Conservation (phyloP, 2,113 vertebrate genomes). For the Ailuropoda melanoleuca region DNA sequence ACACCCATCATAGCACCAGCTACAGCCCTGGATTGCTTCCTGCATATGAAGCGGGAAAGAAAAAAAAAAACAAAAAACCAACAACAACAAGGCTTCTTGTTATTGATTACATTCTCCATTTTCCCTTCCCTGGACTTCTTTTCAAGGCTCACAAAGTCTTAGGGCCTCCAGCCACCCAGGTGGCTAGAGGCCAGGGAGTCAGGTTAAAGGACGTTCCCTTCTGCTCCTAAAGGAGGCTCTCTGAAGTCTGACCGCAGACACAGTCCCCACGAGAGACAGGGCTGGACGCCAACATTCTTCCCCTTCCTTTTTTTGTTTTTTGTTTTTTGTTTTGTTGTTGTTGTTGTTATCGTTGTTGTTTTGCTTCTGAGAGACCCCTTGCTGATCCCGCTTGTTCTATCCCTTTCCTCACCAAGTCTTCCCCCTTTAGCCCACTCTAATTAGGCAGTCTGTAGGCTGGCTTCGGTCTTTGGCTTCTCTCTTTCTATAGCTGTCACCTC, state of each 20-base stretch:
- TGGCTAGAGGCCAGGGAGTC: background rate
- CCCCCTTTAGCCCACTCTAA: background rate
- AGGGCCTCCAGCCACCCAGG: slow-evolving; percentile 23
- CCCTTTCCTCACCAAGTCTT: background rate
- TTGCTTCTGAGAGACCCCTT: background rate
- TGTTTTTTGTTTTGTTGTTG: too few species aligned
- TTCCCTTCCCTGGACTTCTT: slow-evolving; percentile 12
- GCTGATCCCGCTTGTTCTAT: background rate
- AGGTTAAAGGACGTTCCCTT: background rate
- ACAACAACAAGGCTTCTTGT: slow-evolving; percentile 45
- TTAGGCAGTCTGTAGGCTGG: background rate
- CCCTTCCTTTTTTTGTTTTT: background rate
- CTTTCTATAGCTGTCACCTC: background rate
- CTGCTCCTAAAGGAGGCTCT: background rate
- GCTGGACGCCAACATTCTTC: background rate
- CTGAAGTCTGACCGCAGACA: background rate
- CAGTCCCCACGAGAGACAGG: background rate
- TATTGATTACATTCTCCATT: slow-evolving; percentile 57
- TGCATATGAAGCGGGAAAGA: slow-evolving; percentile 62
- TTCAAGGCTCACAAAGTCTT: slow-evolving; percentile 52
- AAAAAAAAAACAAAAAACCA: slow-evolving; percentile 49
- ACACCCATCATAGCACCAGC: slow-evolving; percentile 77
- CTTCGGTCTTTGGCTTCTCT: background rate
- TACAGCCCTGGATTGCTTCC: slow-evolving; percentile 76
- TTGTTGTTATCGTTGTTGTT: background rate